Evolutionary conservation across 1,140 invertebrate genomes (phyloP).

Genomic region (Hypsibius dujardini): DNA sequence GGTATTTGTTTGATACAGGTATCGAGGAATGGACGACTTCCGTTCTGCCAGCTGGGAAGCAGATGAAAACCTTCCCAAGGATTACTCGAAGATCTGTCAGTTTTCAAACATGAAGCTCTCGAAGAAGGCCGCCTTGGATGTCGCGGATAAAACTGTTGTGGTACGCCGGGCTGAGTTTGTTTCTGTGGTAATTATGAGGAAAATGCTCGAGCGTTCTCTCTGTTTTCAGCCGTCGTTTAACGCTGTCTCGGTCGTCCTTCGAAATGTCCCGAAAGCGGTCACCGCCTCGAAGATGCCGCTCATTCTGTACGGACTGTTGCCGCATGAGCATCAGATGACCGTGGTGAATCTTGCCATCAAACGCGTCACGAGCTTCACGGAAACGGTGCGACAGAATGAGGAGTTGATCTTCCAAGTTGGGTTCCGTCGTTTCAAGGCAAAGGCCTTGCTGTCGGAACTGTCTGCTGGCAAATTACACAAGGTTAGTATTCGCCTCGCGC

Average conservation of each 20-base stretch:
- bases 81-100: constrained; percentile 84
- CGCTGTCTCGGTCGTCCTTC: constrained; percentile 54
- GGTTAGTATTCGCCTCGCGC: constrained; percentile 36
- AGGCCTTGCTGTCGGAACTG: constrained; percentile 50
- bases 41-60: constrained; percentile 79
- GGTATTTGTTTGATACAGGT: constrained; percentile 40
- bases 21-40: constrained; percentile 83
- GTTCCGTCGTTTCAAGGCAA: constrained; percentile 48
- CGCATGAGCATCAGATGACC: constrained; percentile 91
- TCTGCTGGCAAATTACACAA: constrained; percentile 87
- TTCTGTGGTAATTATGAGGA: too few relatives aligned
- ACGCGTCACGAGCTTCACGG: constrained; percentile 32
- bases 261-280: constrained; percentile 46
- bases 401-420: constrained; percentile 84
- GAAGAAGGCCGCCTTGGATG: constrained; percentile 52
- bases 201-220: too few relatives aligned
- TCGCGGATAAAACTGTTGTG: constrained; percentile 24
- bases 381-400: constrained; percentile 80
- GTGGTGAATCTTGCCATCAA: constrained; percentile 73
- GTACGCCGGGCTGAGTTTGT: constrained; percentile 21
- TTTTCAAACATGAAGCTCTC: constrained; percentile 81
- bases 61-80: constrained; percentile 82
- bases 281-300: constrained; percentile 27
- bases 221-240: neutral
- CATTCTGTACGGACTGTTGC: constrained; percentile 43